These are phyloP conservation scores for Augochlorella aurata DNA, from an alignment of 2,888 invertebrate species.

Conservation along the genomic window DNA sequence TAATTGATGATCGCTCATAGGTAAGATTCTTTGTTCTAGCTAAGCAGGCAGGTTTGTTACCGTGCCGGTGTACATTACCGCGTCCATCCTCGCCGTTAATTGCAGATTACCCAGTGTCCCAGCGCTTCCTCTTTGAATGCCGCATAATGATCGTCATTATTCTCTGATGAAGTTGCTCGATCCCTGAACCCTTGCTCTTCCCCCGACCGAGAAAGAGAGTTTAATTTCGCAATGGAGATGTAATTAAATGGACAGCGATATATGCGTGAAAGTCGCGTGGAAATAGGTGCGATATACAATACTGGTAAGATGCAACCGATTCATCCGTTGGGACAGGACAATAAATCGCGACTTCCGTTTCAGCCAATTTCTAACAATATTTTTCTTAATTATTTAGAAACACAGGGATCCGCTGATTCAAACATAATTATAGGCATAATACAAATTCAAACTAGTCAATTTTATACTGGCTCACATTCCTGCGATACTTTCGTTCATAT, in stretches of 20 bases:
- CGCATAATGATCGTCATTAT: slow-evolving; percentile 23
- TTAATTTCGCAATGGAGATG: neutral
- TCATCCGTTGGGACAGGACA: no score
- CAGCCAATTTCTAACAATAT: no score
- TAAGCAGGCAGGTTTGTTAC: neutral
- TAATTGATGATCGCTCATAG: slow-evolving; percentile 53
- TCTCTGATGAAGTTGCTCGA: slow-evolving; percentile 5
- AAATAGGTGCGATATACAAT: neutral
- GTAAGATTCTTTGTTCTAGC: slow-evolving; percentile 61
- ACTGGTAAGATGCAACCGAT: neutral
- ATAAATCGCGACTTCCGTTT: no score
- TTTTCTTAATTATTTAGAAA: no score
- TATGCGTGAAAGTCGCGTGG: neutral
- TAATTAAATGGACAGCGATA: slow-evolving; percentile 11
- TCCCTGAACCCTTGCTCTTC: neutral
- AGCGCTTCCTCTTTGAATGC: slow-evolving; percentile 30
- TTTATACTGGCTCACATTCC: no score
- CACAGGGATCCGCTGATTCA: no score
- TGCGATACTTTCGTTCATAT: no score
- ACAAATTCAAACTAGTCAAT: no score
- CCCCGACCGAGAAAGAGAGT: neutral
- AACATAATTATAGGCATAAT: no score
- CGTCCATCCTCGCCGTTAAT: slow-evolving; percentile 36
- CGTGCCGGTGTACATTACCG: slow-evolving; percentile 2
- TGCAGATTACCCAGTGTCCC: slow-evolving; percentile 17